Conservation (phyloP, 1,140 invertebrate genomes). For the Agrypnia vestita region DNA sequence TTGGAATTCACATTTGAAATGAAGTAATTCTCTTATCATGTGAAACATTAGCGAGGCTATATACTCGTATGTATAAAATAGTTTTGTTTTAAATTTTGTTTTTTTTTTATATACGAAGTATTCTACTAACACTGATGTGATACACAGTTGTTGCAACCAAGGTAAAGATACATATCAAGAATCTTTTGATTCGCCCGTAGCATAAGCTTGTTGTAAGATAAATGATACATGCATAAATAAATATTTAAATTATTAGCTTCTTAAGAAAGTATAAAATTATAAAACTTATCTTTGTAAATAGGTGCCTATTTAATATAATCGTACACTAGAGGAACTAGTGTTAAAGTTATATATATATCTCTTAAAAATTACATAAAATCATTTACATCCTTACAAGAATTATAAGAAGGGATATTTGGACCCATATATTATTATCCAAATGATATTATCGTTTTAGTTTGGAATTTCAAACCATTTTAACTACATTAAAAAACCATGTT, state of each 20-base stretch:
- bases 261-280: slow-evolving; percentile 29
- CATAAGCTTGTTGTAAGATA: not conserved
- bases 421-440: no score
- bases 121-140: slow-evolving; percentile 55
- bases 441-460: no score
- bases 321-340: no score
- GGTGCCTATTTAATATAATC: slow-evolving; percentile 42
- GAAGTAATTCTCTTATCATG: not conserved
- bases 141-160: slow-evolving; percentile 67
- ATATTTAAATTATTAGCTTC: not conserved
- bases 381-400: no score
- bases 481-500: no score
- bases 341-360: no score
- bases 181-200: slow-evolving; percentile 60
- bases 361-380: no score
- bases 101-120: slow-evolving; percentile 36
- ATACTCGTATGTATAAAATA: slow-evolving; percentile 10
- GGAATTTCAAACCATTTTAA: no score
- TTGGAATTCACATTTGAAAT: no score
- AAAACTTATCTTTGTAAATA: slow-evolving; percentile 50
- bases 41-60: not conserved
- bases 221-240: not conserved
- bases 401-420: no score
- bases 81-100: slow-evolving; percentile 6
- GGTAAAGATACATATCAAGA: slow-evolving; percentile 73